Percentiles rank a stretch among this genome's conserved stretches.
These are phyloP conservation scores for Lobophora halterata DNA, from an alignment of 2,888 invertebrate genomes.

Conservation along the genomic window DNA sequence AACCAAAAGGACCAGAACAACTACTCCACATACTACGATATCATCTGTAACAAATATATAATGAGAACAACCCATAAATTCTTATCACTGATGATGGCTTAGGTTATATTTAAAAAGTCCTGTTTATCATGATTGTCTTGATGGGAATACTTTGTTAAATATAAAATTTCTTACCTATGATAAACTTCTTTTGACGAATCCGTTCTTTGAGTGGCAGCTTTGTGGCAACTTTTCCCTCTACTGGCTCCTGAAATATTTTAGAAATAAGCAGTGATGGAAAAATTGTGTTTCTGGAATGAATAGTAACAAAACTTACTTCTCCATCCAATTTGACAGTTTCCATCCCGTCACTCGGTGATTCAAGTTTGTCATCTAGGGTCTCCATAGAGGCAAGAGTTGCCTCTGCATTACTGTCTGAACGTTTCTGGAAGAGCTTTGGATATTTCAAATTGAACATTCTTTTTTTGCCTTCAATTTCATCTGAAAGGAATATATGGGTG, in stretches of 20 bases:
- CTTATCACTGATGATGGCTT: too few relatives aligned
- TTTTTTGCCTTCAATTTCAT: slow-evolving; percentile 40
- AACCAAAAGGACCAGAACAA: slow-evolving; percentile 82
- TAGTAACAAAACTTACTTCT: slow-evolving; percentile 56
- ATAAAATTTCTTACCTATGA: slow-evolving; percentile 74
- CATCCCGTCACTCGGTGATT: slow-evolving; percentile 86
- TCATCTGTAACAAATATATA: slow-evolving; percentile 64
- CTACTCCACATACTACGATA: slow-evolving; percentile 76
- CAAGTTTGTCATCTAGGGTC: slow-evolving; percentile 87
- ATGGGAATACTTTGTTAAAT: not conserved
- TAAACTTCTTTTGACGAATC: slow-evolving; percentile 84
- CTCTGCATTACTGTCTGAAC: slow-evolving; percentile 78
- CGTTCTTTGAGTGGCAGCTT: slow-evolving; percentile 80
- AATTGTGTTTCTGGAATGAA: not conserved
- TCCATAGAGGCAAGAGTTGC: slow-evolving; percentile 91
- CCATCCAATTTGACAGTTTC: slow-evolving; percentile 86
- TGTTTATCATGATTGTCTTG: too few relatives aligned
- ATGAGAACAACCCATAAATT: too few relatives aligned
- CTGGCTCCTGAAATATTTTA: slow-evolving; percentile 64
- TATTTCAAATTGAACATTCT: slow-evolving; percentile 58
- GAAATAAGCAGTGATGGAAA: slow-evolving; percentile 5
- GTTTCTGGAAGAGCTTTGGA: slow-evolving; percentile 80
- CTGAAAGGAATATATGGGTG: slow-evolving; percentile 31
- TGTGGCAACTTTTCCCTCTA: slow-evolving; percentile 76
- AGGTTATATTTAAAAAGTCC: too few relatives aligned